Conservation (phyloP, 2,797 vertebrate species). For the Chelon auratus region DNA sequence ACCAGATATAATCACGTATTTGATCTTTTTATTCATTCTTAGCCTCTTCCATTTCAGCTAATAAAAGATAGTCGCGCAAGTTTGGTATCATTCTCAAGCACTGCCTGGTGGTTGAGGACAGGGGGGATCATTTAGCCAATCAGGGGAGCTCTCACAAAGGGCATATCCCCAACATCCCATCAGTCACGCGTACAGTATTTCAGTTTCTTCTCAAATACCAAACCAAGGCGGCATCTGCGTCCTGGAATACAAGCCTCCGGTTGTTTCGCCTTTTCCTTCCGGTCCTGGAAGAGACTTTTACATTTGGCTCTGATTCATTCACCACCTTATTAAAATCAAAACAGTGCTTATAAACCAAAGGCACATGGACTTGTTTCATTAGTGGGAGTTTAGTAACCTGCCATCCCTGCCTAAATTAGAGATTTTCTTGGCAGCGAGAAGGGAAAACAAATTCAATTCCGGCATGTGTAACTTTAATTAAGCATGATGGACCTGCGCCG, state of each 20-base stretch:
- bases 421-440: conserved; percentile 52
- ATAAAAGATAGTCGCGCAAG: conserved; percentile 28
- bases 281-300: neutral
- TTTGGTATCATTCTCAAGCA: conserved; percentile 28
- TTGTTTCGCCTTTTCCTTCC: conserved; percentile 9
- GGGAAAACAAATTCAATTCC: conserved; percentile 61
- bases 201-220: conserved; percentile 56
- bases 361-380: conserved; percentile 43
- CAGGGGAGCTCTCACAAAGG: conserved; percentile 48
- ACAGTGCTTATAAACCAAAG: conserved; percentile 10
- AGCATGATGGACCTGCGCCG: conserved; percentile 54
- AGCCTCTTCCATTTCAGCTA: conserved; percentile 45
- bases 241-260: conserved; percentile 16
- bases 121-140: conserved; percentile 45
- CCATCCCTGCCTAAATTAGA: conserved; percentile 48
- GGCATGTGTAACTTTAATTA: conserved; percentile 65
- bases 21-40: conserved; percentile 67
- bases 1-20: conserved; percentile 65
- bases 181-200: conserved; percentile 57
- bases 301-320: conserved; percentile 6
- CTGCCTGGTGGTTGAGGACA: neutral
- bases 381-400: conserved; percentile 46
- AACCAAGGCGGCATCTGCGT: neutral
- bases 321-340: conserved; percentile 17
- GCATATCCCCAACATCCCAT: conserved; percentile 49